Evolutionary conservation across 2,888 invertebrate species (phyloP).

Genomic region (Parthenolecanium corni): DNA sequence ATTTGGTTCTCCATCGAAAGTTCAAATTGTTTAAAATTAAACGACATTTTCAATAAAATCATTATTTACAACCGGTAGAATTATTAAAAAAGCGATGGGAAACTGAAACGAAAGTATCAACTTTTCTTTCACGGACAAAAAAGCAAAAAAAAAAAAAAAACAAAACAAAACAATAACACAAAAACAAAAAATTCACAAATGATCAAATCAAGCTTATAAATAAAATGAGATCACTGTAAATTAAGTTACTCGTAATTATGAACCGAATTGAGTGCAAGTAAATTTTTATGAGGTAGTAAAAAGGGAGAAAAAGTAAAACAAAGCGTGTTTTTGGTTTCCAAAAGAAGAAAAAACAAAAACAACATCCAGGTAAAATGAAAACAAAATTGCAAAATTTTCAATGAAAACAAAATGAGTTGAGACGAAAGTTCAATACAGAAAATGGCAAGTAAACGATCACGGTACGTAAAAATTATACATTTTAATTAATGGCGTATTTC

Average conservation of each 20-base stretch:
- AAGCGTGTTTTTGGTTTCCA: too few species aligned
- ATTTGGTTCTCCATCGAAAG: not conserved
- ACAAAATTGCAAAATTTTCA: too few species aligned
- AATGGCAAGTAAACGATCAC: too few species aligned
- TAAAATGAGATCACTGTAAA: constrained; percentile 17
- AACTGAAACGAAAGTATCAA: not conserved
- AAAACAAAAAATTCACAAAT: not conserved
- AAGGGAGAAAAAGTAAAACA: not conserved
- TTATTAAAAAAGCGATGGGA: not conserved
- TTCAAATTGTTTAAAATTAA: not conserved
- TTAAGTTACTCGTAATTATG: constrained; percentile 9
- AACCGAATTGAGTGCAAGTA: not conserved
- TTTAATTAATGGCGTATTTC: too few species aligned
- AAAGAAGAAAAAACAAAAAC: too few species aligned
- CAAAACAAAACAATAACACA: too few species aligned
- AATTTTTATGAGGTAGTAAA: not conserved
- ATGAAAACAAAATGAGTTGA: too few species aligned
- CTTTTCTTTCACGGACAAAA: not conserved
- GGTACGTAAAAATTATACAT: too few species aligned
- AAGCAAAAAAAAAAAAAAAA: not conserved
- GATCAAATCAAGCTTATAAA: constrained; percentile 8
- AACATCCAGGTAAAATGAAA: too few species aligned
- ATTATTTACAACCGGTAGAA: not conserved
- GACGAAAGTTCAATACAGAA: too few species aligned
- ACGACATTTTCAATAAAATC: not conserved